phyloP scores from a whole-genome alignment of 30 jellyfish, hydroid and myxozoan species.

The Nemopilema nomurai region DNA sequence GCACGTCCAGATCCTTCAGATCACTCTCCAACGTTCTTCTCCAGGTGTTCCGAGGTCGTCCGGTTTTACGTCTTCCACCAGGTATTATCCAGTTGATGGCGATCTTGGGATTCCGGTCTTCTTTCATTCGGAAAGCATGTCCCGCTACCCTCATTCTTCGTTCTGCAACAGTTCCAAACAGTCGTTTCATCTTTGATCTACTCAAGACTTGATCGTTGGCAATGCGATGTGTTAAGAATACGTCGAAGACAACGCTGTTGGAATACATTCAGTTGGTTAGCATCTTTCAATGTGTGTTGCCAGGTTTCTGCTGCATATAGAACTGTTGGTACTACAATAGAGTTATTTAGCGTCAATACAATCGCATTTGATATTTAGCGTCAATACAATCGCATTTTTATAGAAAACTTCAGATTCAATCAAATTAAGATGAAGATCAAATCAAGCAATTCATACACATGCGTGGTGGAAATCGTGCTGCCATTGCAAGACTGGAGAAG shows the following conservation, averaged over 20 bases:
- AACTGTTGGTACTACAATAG: constrained; percentile 13
- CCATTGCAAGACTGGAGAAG: constrained; percentile 16
- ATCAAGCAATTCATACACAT: neutral
- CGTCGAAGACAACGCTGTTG: constrained; percentile 21
- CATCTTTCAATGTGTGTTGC: neutral
- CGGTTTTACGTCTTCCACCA: neutral
- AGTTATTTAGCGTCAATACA: too few relatives aligned
- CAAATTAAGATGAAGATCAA: constrained; percentile 9
- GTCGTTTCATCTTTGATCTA: constrained; percentile 4
- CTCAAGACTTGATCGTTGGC: neutral
- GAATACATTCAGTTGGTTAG: constrained; percentile 8
- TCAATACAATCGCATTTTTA: too few relatives aligned
- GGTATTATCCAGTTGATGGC: neutral
- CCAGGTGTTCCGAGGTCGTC: constrained; percentile 16
- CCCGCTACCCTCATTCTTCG: constrained; percentile 6
- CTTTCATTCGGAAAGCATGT: constrained; percentile 10
- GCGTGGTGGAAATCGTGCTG: constrained; percentile 6
- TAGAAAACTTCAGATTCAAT: too few relatives aligned
- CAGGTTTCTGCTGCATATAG: constrained; percentile 21
- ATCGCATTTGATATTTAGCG: too few relatives aligned
- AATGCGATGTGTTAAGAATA: neutral
- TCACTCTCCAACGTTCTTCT: neutral
- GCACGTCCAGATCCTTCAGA: constrained; percentile 1
- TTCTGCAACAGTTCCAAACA: neutral
- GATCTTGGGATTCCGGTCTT: neutral